Conservation (phyloP, 2,797 vertebrate species). For the Syngnathus acus region DNA sequence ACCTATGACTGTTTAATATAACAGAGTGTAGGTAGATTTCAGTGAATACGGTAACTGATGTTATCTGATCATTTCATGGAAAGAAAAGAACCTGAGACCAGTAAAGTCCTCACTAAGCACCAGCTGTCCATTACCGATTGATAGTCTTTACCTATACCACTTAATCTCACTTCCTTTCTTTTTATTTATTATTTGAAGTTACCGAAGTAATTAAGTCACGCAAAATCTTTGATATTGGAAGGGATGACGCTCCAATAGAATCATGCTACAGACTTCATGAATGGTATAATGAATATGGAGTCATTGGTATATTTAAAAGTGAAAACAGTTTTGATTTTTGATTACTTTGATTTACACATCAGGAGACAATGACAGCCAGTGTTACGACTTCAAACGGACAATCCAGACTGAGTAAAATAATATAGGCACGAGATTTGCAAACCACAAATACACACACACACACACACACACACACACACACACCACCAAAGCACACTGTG, state of each 20-base stretch:
- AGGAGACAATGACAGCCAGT: conserved; percentile 18
- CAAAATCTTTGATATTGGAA: conserved; percentile 30
- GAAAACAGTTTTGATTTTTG: neutral
- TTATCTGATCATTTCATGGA: conserved; percentile 55
- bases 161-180: conserved; percentile 25
- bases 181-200: conserved; percentile 12
- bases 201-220: conserved; percentile 20
- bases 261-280: neutral
- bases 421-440: conserved; percentile 33
- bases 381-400: conserved; percentile 26
- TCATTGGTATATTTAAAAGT: neutral
- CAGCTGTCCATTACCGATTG: conserved; percentile 50
- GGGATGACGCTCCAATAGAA: conserved; percentile 7
- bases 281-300: neutral
- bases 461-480: conserved; percentile 6
- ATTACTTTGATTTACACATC: conserved; percentile 4
- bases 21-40: conserved; percentile 50
- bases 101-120: conserved; percentile 32
- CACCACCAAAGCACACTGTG: conserved; percentile 33
- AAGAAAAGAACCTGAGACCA: conserved; percentile 43
- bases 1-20: conserved; percentile 43
- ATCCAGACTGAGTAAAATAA: conserved; percentile 18
- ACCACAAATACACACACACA: conserved; percentile 24
- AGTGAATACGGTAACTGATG: conserved; percentile 66
- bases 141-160: conserved; percentile 30